Conservation (phyloP, 30 jellyfish, hydroid and myxozoan species). For the Aurelia sp. region DNA sequence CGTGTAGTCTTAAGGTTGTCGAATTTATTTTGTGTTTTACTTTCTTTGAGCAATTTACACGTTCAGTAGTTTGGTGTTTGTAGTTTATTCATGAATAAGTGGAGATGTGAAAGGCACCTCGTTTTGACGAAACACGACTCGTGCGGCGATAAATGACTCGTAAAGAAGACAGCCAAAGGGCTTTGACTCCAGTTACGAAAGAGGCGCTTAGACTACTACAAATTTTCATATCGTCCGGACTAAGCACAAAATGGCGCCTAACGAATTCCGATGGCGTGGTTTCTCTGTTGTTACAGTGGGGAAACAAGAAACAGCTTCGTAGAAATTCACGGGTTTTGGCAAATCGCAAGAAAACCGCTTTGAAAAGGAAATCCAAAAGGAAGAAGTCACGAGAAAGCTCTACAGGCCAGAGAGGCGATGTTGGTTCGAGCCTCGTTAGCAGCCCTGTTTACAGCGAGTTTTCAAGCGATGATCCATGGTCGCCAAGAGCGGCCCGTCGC, state of each 20-base stretch:
- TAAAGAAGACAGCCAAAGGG: slow-evolving; percentile 2
- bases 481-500: not conserved
- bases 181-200: not conserved
- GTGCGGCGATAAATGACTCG: no score
- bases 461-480: slow-evolving; percentile 20
- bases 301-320: slow-evolving; percentile 13
- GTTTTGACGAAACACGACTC: no score
- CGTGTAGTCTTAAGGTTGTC: no score
- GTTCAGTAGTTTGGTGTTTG: no score
- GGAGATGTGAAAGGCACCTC: no score
- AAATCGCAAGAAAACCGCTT: slow-evolving; percentile 1
- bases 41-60: no score
- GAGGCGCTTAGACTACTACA: slow-evolving; percentile 37
- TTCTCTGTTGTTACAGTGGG: slow-evolving; percentile 52
- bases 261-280: slow-evolving; percentile 58
- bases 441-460: slow-evolving; percentile 38
- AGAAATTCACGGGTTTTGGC: not conserved
- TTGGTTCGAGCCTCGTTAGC: slow-evolving; percentile 4
- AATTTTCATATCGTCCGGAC: slow-evolving; percentile 30
- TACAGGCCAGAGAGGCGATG: not conserved
- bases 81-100: no score
- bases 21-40: no score
- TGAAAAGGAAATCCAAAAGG: not conserved
- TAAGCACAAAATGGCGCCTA: slow-evolving; percentile 34
- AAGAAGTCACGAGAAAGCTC: not conserved